Evolutionary conservation across 2,888 invertebrate genomes (phyloP).

Genomic region (Neoitamus cyanurus): DNA sequence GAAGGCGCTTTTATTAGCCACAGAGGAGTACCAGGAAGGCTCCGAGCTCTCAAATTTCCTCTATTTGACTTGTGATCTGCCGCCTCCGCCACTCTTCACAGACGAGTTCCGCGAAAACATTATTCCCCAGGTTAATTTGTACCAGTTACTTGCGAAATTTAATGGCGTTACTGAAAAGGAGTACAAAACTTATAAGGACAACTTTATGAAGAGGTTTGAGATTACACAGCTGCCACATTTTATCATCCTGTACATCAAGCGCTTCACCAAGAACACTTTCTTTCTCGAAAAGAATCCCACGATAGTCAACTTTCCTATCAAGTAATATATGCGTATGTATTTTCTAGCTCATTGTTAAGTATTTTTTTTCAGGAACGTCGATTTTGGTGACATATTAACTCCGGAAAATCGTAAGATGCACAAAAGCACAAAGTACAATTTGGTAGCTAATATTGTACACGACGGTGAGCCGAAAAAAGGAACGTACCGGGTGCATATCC

Average conservation of each 20-base stretch:
- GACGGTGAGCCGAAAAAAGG: constrained; percentile 97
- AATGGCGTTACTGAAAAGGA: constrained; percentile 96
- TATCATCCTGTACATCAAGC: constrained; percentile 94
- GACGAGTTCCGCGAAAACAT: constrained; percentile 99
- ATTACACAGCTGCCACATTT: constrained; percentile 93
- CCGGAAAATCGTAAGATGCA: constrained; percentile 83
- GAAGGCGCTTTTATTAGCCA: constrained; percentile 79
- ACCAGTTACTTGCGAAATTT: constrained; percentile 93
- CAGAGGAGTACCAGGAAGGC: constrained; percentile 88
- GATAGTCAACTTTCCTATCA: constrained; percentile 99
- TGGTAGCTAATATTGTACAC: constrained; percentile 99
- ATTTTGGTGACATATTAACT: constrained; percentile 94
- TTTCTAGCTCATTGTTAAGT: background rate
- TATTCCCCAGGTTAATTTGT: constrained; percentile 97
- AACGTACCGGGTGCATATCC: constrained; percentile 92
- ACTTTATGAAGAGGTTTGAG: constrained; percentile 96
- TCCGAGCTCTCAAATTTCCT: constrained; percentile 93
- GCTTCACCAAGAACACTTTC: constrained; percentile 99
- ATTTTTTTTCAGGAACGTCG: constrained; percentile 82
- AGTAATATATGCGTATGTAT: constrained; percentile 73
- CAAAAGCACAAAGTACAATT: constrained; percentile 90
- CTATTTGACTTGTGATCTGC: constrained; percentile 96
- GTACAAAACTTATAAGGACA: constrained; percentile 99
- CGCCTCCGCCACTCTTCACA: constrained; percentile 96
- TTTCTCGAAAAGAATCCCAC: constrained; percentile 99